Base-by-base conservation (phyloP, 2,888 invertebrate genomes). In the Lysandra bellargus region DNA sequence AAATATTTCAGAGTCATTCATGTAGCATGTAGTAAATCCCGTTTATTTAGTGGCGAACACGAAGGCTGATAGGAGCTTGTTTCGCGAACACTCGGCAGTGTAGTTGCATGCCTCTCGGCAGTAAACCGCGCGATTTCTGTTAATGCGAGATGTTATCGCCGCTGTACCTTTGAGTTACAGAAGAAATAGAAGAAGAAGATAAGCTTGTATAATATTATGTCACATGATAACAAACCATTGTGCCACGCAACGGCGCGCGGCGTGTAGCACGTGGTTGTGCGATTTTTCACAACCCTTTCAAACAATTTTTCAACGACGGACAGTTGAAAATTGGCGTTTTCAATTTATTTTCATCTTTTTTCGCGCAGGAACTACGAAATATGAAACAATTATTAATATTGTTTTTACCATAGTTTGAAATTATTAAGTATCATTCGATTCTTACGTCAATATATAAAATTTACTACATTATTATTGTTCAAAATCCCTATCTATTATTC, bases 41-140 rank as follows among this genome's bases (percentile, higher is more conserved):
- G 69, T 33, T 64, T 53, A 53, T 76, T 57, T 76, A 57, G 14
- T 30, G 75, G 75, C 49, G 9, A 76, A 53, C 76, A 76, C 76
- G 76, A 76, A 33, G 30, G 53, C 76, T 76, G 76, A 53, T 76
- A 76, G 76, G n/a, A 76, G 53, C 30, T 33, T 49, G 53, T 76
- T 76, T 17, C 14, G 40, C 49, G 75, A 44, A 12, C 23, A 75
- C 53, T 17, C 57, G 53, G 23, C n/a, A 30, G 33, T 49, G 33
- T 2, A 37, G 76, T 76, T 33, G 76, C 76, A 76, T 76, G 76
- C 76, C 76, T 23, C 76, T 53, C 76, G 57, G 76, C 76, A 76
- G 76, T 76, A 76, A 76, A 53, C 74, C 30, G 76, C 33, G 76
- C 53, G 76, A 75, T 75, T 75, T 75, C 75, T 75, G 75, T 53